phyloP scores from a whole-genome alignment of 2,113 vertebrate species.

The Poicephalus meyeri region DNA sequence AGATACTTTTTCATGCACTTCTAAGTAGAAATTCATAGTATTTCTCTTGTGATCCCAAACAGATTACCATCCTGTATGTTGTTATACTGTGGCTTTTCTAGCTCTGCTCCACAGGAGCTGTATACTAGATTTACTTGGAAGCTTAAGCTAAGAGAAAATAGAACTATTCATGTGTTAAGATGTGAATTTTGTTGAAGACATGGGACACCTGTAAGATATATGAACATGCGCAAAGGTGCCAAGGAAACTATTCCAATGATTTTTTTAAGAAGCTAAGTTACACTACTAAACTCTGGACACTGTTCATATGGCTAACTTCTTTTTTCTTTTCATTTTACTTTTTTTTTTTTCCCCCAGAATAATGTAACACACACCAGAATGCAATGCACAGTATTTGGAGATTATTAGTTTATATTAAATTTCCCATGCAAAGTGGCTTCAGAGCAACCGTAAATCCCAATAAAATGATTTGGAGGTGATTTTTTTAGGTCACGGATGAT shows the following conservation, averaged over 20 bases:
- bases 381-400: background rate
- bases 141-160: background rate
- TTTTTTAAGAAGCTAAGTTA: background rate
- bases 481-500: background rate
- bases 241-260: background rate
- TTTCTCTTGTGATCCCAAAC: background rate
- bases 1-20: background rate
- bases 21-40: background rate
- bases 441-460: background rate
- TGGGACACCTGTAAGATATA: background rate
- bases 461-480: background rate
- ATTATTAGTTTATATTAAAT: background rate
- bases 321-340: background rate
- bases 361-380: background rate
- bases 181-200: background rate
- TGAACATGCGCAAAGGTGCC: accelerated
- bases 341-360: background rate
- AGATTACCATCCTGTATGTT: background rate
- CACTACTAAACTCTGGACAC: background rate
- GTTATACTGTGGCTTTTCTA: background rate
- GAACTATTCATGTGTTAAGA: background rate
- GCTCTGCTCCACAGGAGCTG: accelerated
- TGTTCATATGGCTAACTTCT: accelerated
- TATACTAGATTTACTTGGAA: background rate
- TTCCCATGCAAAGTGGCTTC: background rate